Percentiles rank a stretch among this genome's conserved stretches.
Evolutionary conservation across 2,888 invertebrate species (phyloP).

Genomic region (Scelioninae gen. 2): DNA sequence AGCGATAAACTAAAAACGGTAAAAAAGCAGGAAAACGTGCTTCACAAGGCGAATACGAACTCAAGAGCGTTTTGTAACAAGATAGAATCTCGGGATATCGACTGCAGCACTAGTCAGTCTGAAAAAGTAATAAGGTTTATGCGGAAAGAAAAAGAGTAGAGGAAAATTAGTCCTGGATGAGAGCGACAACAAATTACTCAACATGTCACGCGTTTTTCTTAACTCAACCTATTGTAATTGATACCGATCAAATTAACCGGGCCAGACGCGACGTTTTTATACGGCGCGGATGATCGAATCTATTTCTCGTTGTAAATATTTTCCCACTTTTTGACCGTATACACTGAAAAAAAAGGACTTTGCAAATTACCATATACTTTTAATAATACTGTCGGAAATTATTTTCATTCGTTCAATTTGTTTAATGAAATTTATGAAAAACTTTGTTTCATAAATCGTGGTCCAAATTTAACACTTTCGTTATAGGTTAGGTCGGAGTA

Average conservation of each 20-base stretch:
- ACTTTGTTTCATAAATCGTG: no score
- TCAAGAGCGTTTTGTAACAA: constrained; percentile 66
- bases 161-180: constrained; percentile 46
- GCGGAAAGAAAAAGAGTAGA: constrained; percentile 42
- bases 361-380: no score
- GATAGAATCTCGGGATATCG: constrained; percentile 65
- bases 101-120: constrained; percentile 62
- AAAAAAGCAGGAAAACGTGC: constrained; percentile 55
- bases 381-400: no score
- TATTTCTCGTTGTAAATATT: neutral
- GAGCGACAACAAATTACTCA: constrained; percentile 47
- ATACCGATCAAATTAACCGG: constrained; percentile 7
- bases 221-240: constrained; percentile 5
- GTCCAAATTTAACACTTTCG: no score
- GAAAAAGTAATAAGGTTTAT: constrained; percentile 67
- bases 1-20: constrained; percentile 58
- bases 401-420: no score
- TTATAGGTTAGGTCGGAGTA: no score
- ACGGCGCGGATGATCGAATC: neutral
- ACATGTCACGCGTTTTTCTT: constrained; percentile 41
- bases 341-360: no score
- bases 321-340: no score
- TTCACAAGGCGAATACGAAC: constrained; percentile 56
- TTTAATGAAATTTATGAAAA: no score
- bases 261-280: neutral